Evolutionary conservation across 2,113 vertebrate genomes (phyloP).

Genomic region (Microcebus ravelobensis): DNA sequence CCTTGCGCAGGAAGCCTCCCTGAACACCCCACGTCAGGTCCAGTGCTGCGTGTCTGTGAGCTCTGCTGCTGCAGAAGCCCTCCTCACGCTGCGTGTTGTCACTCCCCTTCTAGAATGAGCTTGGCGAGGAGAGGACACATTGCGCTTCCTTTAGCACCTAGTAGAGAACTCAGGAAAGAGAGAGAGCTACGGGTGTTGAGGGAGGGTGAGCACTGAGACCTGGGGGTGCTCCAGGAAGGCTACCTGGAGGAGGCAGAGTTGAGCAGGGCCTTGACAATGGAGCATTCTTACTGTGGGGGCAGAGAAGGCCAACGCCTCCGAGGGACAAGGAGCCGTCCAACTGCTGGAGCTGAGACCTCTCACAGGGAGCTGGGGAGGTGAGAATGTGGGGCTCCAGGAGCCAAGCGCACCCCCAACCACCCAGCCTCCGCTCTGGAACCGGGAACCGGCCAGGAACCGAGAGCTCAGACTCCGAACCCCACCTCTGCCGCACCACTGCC

Average conservation of each 20-base stretch:
- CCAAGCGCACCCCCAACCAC: accelerated
- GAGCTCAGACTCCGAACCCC: neutral
- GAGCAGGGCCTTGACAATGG: neutral
- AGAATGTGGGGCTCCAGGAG: neutral
- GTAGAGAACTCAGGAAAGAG: neutral
- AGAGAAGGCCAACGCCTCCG: neutral
- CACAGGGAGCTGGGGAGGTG: accelerated
- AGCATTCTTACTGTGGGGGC: neutral
- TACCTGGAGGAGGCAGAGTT: neutral
- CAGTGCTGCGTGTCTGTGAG: neutral
- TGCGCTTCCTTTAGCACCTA: neutral
- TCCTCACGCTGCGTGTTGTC: neutral
- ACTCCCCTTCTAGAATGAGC: neutral
- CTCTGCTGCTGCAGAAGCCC: accelerated
- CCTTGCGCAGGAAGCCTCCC: neutral
- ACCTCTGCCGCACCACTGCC: neutral
- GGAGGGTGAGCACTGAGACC: too few relatives aligned
- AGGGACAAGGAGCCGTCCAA: neutral
- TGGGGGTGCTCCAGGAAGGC: neutral
- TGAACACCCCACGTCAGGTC: neutral
- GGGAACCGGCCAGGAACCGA: neutral
- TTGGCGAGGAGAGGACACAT: neutral
- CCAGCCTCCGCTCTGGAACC: neutral
- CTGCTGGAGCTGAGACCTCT: neutral
- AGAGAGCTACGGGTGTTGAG: neutral